These are phyloP conservation scores for Zalophus californianus DNA, from an alignment of 2,797 vertebrate genomes.

Conservation along the genomic window DNA sequence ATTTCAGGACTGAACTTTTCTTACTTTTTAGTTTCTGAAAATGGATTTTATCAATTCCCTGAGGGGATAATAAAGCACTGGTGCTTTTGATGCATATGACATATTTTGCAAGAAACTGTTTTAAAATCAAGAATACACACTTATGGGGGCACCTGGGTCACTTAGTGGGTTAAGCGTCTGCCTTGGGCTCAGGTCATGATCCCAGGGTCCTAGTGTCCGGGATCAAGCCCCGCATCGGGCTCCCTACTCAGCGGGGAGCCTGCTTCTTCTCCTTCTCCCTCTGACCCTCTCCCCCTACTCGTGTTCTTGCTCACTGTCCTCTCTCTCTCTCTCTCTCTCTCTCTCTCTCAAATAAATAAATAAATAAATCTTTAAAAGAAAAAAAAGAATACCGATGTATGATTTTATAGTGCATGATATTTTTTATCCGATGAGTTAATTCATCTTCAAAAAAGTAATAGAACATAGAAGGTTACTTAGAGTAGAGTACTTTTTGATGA, in stretches of 20 bases:
- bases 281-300: not conserved
- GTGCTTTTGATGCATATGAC: not conserved
- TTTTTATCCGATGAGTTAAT: not conserved
- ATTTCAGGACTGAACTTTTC: not conserved
- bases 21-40: conserved; percentile 35
- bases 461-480: not conserved
- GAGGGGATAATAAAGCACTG: not conserved
- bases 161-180: not conserved
- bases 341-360: not conserved
- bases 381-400: not conserved
- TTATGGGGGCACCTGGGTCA: not conserved
- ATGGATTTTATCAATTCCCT: not conserved
- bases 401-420: not conserved
- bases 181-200: not conserved
- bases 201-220: not conserved
- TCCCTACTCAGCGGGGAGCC: not conserved
- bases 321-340: not conserved
- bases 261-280: not conserved
- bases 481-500: not conserved
- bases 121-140: conserved; percentile 22
- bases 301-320: not conserved
- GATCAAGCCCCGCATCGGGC: not conserved
- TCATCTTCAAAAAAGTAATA: not conserved
- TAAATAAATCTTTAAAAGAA: not conserved
- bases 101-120: not conserved